Conservation (phyloP, 2,113 vertebrate species). For the Rhinoptilus africanus region DNA sequence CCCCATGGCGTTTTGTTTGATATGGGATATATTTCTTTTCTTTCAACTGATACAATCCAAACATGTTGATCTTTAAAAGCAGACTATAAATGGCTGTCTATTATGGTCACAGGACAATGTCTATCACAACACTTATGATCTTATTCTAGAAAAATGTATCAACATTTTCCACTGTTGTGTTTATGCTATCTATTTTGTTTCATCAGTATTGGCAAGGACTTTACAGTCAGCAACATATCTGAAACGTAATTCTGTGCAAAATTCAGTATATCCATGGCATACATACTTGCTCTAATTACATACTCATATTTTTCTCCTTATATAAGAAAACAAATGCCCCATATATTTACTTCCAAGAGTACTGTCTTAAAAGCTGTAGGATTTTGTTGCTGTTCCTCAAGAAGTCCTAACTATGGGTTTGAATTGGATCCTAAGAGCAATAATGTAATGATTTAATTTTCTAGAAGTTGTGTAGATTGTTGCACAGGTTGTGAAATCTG, state of each 20-base stretch:
- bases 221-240: background rate
- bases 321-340: accelerated
- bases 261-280: background rate
- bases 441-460: background rate
- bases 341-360: background rate
- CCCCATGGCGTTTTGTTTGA: background rate
- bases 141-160: background rate
- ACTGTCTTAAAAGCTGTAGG: background rate
- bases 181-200: background rate
- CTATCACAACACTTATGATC: background rate
- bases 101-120: background rate
- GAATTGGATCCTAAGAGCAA: background rate
- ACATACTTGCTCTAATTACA: background rate
- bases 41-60: slow-evolving; percentile 18
- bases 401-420: background rate
- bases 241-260: background rate
- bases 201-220: background rate
- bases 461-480: background rate
- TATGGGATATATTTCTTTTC: background rate
- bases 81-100: background rate
- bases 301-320: background rate
- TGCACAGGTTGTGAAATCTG: background rate
- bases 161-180: background rate
- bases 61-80: background rate
- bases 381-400: background rate